These are phyloP conservation scores for Pristis pectinata DNA, from an alignment of 2,797 vertebrate genomes.

Conservation along the genomic window DNA sequence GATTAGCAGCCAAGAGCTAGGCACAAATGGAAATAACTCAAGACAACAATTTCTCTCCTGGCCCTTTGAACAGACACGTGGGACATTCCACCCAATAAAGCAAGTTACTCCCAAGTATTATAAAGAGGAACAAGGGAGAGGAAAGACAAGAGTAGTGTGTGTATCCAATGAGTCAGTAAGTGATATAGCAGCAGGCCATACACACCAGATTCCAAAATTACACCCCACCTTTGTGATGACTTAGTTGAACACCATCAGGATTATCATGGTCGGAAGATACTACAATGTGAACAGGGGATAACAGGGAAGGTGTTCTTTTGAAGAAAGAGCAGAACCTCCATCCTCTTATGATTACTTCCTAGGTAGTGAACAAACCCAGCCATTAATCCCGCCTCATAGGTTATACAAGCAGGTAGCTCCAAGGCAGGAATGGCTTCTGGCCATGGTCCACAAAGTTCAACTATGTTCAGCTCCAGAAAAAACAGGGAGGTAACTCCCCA, in stretches of 20 bases:
- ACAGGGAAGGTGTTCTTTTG: not conserved
- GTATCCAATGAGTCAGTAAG: not conserved
- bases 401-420: not conserved
- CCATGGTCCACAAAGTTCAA: not conserved
- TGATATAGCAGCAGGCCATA: not conserved
- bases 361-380: too few relatives aligned
- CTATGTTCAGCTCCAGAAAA: not conserved
- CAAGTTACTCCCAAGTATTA: not conserved
- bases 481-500: not conserved
- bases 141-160: not conserved
- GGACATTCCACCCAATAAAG: not conserved
- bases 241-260: not conserved
- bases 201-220: not conserved
- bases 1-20: not conserved
- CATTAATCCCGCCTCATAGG: too few relatives aligned
- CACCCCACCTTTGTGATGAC: too few relatives aligned
- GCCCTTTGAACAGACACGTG: not conserved
- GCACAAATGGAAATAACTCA: not conserved
- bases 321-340: not conserved
- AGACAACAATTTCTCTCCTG: not conserved
- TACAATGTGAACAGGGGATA: not conserved
- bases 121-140: not conserved
- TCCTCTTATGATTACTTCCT: not conserved
- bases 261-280: not conserved
- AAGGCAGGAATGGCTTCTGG: not conserved